These are phyloP conservation scores for Aphaenogaster ashmeadi DNA, from an alignment of 1,140 invertebrate species.

Conservation along the genomic window DNA sequence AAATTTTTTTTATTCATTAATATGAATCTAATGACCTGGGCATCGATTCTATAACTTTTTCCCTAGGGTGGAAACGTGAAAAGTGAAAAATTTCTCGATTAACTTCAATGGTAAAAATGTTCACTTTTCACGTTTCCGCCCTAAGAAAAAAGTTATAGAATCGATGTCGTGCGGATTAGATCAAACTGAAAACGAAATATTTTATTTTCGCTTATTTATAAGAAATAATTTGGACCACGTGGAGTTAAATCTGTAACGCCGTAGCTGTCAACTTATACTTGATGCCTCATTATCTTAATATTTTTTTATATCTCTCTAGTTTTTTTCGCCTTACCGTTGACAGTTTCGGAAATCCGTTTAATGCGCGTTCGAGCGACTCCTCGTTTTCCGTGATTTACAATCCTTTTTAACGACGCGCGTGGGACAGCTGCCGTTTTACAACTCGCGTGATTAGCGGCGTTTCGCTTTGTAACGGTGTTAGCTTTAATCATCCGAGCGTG, in stretches of 20 bases:
- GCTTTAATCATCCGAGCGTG: conserved; percentile 43
- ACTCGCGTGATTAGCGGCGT: conserved; percentile 8
- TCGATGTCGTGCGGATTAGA: background rate
- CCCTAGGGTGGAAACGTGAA: too few relatives aligned
- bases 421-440: conserved; percentile 7
- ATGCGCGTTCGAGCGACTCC: background rate
- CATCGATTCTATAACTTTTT: too few relatives aligned
- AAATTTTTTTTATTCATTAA: background rate
- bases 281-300: background rate
- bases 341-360: background rate
- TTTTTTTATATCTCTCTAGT: background rate
- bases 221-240: background rate
- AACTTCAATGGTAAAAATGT: too few relatives aligned
- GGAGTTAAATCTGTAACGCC: background rate
- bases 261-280: background rate
- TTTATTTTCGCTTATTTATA: background rate
- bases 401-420: background rate
- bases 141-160: too few relatives aligned
- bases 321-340: too few relatives aligned
- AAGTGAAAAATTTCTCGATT: too few relatives aligned
- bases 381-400: conserved; percentile 23
- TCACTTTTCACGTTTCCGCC: too few relatives aligned
- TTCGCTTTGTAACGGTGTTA: conserved; percentile 37
- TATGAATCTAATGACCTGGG: too few relatives aligned
- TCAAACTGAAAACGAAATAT: background rate